Percentiles rank a stretch among this genome's conserved stretches.
Evolutionary conservation across 2,888 invertebrate genomes (phyloP).

Genomic region (Shargacucullia verbasci): DNA sequence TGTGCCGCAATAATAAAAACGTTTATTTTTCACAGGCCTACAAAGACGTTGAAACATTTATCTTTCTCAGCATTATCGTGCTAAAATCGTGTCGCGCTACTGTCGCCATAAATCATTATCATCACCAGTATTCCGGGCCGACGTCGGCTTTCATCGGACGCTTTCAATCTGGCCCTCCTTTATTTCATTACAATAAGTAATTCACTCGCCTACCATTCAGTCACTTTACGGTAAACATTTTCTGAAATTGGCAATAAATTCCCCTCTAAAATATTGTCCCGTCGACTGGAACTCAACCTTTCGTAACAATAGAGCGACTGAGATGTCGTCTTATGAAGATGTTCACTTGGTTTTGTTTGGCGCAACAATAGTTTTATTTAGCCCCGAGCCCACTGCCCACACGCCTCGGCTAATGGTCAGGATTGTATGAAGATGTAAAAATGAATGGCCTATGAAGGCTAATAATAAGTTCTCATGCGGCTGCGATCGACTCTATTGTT

Average conservation of each 20-base stretch:
- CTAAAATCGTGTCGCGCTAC: conserved; percentile 82
- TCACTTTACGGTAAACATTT: conserved; percentile 86
- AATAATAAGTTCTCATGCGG: conserved; percentile 88
- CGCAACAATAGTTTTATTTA: conserved; percentile 88
- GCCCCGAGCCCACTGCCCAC: conserved; percentile 87
- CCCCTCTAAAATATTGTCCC: conserved; percentile 80
- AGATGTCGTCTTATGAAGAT: conserved; percentile 85
- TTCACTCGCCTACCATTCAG: conserved; percentile 85
- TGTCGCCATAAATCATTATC: conserved; percentile 87
- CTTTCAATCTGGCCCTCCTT: conserved; percentile 86
- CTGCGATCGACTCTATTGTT: conserved; percentile 84
- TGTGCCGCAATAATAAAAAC: conserved; percentile 62
- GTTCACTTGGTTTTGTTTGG: conserved; percentile 87
- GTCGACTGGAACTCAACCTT: conserved; percentile 71
- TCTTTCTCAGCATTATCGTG: conserved; percentile 82
- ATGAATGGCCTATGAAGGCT: conserved; percentile 83
- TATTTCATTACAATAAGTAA: conserved; percentile 88
- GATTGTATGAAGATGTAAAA: conserved; percentile 88
- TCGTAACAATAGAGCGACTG: conserved; percentile 76
- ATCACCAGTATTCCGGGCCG: conserved; percentile 78
- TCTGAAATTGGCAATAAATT: conserved; percentile 88
- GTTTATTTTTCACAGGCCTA: conserved; percentile 71
- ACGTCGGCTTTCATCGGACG: conserved; percentile 85
- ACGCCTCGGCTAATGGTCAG: conserved; percentile 86
- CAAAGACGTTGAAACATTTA: conserved; percentile 81